phyloP scores from a whole-genome alignment of 2,113 vertebrate genomes.

The Paedocypris sp. region DNA sequence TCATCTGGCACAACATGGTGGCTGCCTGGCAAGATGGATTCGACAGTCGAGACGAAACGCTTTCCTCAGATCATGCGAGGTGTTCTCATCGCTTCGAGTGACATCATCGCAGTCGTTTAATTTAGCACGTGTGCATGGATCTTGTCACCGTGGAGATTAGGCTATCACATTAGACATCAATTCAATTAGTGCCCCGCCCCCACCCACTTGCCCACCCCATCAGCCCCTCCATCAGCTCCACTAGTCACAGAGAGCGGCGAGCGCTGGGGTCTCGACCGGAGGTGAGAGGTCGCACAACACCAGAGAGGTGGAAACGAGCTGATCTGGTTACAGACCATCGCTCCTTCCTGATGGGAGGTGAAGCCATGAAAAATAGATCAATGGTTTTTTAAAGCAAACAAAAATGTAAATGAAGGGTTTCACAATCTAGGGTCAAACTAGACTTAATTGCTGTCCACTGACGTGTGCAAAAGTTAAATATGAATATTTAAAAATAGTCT shows the following conservation, averaged over 20 bases:
- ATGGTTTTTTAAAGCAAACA: no score
- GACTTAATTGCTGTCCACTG: no score
- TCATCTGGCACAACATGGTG: slow-evolving; percentile 11
- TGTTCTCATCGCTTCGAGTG: slow-evolving; percentile 17
- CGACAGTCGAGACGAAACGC: neutral
- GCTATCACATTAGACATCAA: slow-evolving; percentile 31
- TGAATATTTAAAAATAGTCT: no score
- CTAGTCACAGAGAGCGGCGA: slow-evolving; percentile 7
- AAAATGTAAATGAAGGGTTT: no score
- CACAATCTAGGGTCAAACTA: no score
- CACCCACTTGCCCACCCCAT: slow-evolving; percentile 33
- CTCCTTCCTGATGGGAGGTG: neutral
- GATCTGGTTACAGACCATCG: neutral
- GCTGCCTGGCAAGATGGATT: slow-evolving; percentile 1
- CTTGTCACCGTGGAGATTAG: slow-evolving; percentile 27
- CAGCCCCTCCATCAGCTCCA: slow-evolving; percentile 8
- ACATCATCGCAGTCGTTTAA: slow-evolving; percentile 32
- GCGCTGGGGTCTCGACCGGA: neutral
- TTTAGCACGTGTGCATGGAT: slow-evolving; percentile 15
- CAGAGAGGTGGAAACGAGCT: slow-evolving; percentile 19
- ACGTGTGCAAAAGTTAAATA: no score
- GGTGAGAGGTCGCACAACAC: neutral
- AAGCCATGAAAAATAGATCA: no score
- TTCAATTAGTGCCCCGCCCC: slow-evolving; percentile 32
- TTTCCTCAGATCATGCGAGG: slow-evolving; percentile 6